phyloP scores from a whole-genome alignment of 2,888 invertebrate genomes.

The Gari tellinella region DNA sequence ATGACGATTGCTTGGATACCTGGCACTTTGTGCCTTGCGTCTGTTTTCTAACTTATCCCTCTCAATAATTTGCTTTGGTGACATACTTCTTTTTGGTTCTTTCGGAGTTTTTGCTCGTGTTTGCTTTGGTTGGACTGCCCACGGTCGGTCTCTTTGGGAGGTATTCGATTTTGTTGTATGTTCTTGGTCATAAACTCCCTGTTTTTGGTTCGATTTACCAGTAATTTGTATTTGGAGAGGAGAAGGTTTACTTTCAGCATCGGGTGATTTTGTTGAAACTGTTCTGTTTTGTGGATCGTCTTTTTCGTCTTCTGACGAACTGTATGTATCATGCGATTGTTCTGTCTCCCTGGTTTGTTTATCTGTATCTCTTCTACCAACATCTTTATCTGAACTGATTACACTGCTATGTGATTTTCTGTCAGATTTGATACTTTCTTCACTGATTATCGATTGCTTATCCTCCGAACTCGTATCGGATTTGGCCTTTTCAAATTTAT shows the following conservation, averaged over 20 bases:
- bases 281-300: neutral
- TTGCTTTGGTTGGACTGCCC: neutral
- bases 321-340: neutral
- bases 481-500: constrained; percentile 7
- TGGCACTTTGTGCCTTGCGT: constrained; percentile 33
- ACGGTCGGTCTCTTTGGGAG: neutral
- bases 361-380: neutral
- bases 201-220: neutral
- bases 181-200: neutral
- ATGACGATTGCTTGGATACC: constrained; percentile 18
- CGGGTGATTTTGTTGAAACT: neutral
- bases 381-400: too few relatives aligned
- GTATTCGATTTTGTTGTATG: neutral
- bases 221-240: neutral
- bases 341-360: neutral
- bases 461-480: neutral
- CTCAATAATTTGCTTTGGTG: constrained; percentile 15
- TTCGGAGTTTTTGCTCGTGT: constrained; percentile 4
- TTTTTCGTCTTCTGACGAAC: neutral
- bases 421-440: neutral
- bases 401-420: too few relatives aligned
- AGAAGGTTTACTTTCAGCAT: neutral
- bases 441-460: neutral
- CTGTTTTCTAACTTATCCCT: constrained; percentile 12
- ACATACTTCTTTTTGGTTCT: constrained; percentile 9